Evolutionary conservation across 2,797 vertebrate genomes (phyloP).

Genomic region (Diplodus sargus): DNA sequence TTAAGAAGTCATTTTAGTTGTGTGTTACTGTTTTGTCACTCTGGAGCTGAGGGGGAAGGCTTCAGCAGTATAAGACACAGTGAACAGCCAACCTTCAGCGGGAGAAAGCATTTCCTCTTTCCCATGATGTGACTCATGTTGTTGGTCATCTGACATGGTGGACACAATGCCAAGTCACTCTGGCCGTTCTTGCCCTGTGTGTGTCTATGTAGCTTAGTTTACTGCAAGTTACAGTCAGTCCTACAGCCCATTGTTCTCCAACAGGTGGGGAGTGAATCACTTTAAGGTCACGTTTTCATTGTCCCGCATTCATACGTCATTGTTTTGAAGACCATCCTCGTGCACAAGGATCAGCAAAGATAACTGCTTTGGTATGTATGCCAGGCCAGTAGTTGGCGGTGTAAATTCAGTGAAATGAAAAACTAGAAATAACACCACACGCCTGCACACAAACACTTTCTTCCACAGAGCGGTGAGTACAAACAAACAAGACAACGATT

Average conservation of each 20-base stretch:
- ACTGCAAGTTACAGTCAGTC: background rate
- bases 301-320: too few species aligned
- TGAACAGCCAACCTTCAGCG: background rate
- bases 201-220: background rate
- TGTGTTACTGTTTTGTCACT: background rate
- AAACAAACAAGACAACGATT: too few species aligned
- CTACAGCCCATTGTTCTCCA: slow-evolving; percentile 28
- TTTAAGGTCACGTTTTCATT: background rate
- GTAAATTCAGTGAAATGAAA: too few species aligned
- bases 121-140: slow-evolving; percentile 31
- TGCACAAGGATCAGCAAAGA: too few species aligned
- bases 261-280: slow-evolving; percentile 15
- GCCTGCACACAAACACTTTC: too few species aligned
- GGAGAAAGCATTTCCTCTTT: slow-evolving; percentile 35
- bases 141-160: slow-evolving; percentile 26
- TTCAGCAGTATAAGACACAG: background rate
- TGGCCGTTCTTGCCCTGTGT: background rate
- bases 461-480: too few species aligned
- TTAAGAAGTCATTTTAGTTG: background rate
- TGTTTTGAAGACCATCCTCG: too few species aligned
- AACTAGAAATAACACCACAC: too few species aligned
- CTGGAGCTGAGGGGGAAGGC: background rate
- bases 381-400: too few species aligned
- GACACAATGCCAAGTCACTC: slow-evolving; percentile 10
- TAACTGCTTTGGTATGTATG: too few species aligned